Evolutionary conservation across 2,113 vertebrate species (phyloP), one percentile per base, ranked within the genome.

Genomic region (Hippolais icterina): DNA sequence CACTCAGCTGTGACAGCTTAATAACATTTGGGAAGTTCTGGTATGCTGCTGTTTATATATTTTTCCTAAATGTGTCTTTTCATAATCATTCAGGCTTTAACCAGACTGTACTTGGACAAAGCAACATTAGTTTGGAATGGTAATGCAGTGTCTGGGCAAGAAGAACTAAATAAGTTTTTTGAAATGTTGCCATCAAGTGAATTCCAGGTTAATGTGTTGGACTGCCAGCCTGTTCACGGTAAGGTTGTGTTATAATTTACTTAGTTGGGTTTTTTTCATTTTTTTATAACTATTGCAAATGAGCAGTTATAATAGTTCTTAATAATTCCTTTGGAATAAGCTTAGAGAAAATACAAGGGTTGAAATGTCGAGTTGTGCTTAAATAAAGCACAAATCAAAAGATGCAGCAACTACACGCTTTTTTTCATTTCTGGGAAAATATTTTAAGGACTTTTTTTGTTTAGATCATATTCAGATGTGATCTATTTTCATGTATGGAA

Each of bases 221-320:
- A 99, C 88, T 99, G 99, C 96, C 99, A 99, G 78, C 99, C 99
- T 9, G 99, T 99, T 59, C 99, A 99, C 8, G 99, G 99, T 99
- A 89, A 98, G 98, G 54, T 63, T 63, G 46, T 81, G 19, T 69
- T 93, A 84, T 53, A 49, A 42, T 94, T 92, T 49, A 47, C 53
- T 79, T 64, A 3, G 50, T 90, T 72, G 1, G n/a, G n/a, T n/a
- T n/a, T 29, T 92, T 88, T 39, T 53, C 37, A 33, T 9, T 77
- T 50, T n/a, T 87, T 56, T 44, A 9, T 54, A 82, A 46, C 47
- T 64, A 15, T 23, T 56, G 59, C 47, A 70, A 66, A 33, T 19
- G 29, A 91, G 75, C 69, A 72, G 0, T 75, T 76, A 13, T 15
- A 39, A 12, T 41, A 87, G 42, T 16, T 29, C 39, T 90, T 79